Percentiles rank a stretch among this genome's conserved stretches.
These are phyloP conservation scores for Bradypodion pumilum DNA, from an alignment of 2,797 vertebrate genomes.

Conservation along the genomic window DNA sequence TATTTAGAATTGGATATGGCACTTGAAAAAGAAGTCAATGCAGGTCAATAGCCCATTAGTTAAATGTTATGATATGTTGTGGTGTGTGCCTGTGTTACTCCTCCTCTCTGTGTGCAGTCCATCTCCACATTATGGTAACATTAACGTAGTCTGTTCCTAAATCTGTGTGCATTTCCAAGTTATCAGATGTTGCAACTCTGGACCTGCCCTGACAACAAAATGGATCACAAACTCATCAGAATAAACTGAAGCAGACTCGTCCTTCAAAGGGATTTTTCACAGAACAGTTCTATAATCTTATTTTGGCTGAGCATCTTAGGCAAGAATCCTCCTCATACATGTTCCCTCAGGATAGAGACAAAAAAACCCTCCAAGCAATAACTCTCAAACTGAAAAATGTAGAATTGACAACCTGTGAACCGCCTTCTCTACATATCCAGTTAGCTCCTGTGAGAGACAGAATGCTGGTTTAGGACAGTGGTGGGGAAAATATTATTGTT, in stretches of 20 bases:
- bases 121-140: too few species aligned
- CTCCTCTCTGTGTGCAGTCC: too few species aligned
- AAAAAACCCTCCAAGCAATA: neutral
- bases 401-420: too few species aligned
- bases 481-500: too few species aligned
- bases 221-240: neutral
- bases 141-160: too few species aligned
- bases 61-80: neutral
- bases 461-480: neutral
- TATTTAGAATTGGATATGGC: too few species aligned
- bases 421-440: too few species aligned
- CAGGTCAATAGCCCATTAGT: neutral
- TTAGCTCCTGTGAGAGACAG: neutral
- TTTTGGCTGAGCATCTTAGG: neutral
- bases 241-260: neutral
- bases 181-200: too few species aligned
- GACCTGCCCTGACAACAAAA: neutral
- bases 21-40: too few species aligned
- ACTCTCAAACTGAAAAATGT: neutral
- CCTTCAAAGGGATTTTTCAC: neutral
- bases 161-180: too few species aligned
- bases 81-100: neutral
- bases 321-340: neutral
- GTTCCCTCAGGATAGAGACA: neutral
- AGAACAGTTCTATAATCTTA: neutral